Evolutionary conservation across 2,797 vertebrate genomes (phyloP).

Genomic region (Sarcoramphus papa): DNA sequence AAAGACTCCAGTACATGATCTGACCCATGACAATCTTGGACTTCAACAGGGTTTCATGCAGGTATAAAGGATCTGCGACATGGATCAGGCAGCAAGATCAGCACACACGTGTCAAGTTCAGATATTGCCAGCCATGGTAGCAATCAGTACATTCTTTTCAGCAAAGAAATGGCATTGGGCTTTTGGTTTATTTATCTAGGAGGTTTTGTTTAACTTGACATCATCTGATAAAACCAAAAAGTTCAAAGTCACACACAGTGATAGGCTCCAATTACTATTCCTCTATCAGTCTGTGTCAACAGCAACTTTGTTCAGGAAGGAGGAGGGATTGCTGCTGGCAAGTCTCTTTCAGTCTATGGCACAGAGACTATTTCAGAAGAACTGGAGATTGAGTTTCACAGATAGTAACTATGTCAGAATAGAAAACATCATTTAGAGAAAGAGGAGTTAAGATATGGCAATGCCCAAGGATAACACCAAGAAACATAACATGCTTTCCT

Average conservation of each 20-base stretch:
- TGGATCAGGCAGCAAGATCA: not conserved
- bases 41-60: not conserved
- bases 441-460: not conserved
- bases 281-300: not conserved
- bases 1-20: not conserved
- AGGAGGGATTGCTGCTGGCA: not conserved
- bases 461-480: not conserved
- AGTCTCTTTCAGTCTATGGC: not conserved
- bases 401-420: not conserved
- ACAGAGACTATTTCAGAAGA: not conserved
- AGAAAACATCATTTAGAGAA: not conserved
- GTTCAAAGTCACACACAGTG: not conserved
- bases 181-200: not conserved
- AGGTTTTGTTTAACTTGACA: not conserved
- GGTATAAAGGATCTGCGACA: not conserved
- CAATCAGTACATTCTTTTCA: not conserved
- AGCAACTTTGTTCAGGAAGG: not conserved
- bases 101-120: not conserved
- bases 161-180: not conserved
- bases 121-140: not conserved
- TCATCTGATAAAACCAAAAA: constrained; percentile 16
- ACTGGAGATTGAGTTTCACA: not conserved
- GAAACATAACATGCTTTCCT: not conserved
- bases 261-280: not conserved
- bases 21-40: not conserved